Evolutionary conservation across 2,888 invertebrate genomes (phyloP), one percentile per base, ranked within the genome.

Genomic region (Conistra vaccinii): DNA sequence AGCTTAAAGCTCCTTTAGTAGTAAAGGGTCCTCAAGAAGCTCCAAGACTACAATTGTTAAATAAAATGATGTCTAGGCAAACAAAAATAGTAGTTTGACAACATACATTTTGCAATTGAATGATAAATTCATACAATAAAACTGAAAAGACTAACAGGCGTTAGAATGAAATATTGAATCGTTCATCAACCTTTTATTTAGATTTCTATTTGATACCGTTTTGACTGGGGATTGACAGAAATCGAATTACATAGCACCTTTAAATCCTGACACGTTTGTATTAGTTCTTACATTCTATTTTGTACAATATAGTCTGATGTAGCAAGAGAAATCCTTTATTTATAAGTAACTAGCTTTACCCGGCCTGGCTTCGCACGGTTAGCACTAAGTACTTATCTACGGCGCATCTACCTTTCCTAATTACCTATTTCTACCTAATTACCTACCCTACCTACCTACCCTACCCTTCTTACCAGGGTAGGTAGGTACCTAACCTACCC

Each of bases 131-230:
- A 39, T 29, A 53, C 35, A 69, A 70, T 42, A 62, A 67, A 76
- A 32, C n/a, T 73, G 32, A 63, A 85, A 76, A 73, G 29, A 57
- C n/a, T 12, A 65, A 76, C 12, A 42, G 20, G 53, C 26, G n/a
- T 55, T 23, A 61, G 61, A 69, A 78, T 69, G 62, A 73, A 76
- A 82, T 70, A 82, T 83, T 72, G 57, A 58, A 72, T 57, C 45
- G 39, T 76, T 72, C 73, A 63, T 72, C 73, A 63, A 35, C 32
- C 12, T 65, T 83, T 58, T 65, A 29, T 60, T 73, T 68, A 32
- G n/a, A 53, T 67, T 73, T 69, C 51, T 45, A 67, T 74, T 84
- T 69, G 60, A 66, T 51, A 32, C 23, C 17, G 32, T 42, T 69
- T 55, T 51, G 53, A 72, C 58, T 45, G 26, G 48, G 66, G 69